Evolutionary conservation across 2,797 vertebrate genomes (phyloP), one percentile per base, ranked within the genome.

Genomic region (Halcyon smyrnensis): DNA sequence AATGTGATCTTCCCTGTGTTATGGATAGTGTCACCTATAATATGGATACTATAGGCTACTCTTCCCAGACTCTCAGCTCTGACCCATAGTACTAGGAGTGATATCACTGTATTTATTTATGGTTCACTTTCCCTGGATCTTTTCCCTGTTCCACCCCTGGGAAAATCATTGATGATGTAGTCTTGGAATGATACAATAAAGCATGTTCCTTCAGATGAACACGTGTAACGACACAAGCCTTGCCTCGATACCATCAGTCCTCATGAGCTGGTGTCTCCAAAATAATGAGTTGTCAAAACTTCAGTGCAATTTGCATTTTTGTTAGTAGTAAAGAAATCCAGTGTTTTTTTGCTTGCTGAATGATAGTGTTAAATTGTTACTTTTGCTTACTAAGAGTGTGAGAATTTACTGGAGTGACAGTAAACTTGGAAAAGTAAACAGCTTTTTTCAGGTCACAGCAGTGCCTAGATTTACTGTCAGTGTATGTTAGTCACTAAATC

Each of bases 251-350:
- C 59, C 37, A 83, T 69, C 65, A 76, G 17, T 45, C 41, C 43
- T 81, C 11, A 2, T 46, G 69, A 73, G 39, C 48, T 69, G 50
- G 84, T 64, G 32, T 37, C 56, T 94, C 45, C 43, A 70, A 83
- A 95, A 76, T 62, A 93, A 93, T 62, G 71, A 90, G 60, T 54
- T 95, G 86, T 93, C 70, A 86, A 94, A 88, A 37, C 39, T 86
- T 73, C 86, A 63, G 37, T 23, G 37, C 23, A 54, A 84, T 63
- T 34, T 90, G 48, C 20, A 70, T 75, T 69, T 1, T 1, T 34
- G 25, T 62, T 74, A 90, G 57, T 39, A 54, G 65, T 50, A 65
- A 85, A 78, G 88, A 95, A 93, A 96, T 76, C 32, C 67, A 69
- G 60, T 19, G 28, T 1, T 15, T 56, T 92, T 95, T 53, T n/a